Conservation (phyloP, 2,888 invertebrate genomes). For the Microdon myrmicae region DNA sequence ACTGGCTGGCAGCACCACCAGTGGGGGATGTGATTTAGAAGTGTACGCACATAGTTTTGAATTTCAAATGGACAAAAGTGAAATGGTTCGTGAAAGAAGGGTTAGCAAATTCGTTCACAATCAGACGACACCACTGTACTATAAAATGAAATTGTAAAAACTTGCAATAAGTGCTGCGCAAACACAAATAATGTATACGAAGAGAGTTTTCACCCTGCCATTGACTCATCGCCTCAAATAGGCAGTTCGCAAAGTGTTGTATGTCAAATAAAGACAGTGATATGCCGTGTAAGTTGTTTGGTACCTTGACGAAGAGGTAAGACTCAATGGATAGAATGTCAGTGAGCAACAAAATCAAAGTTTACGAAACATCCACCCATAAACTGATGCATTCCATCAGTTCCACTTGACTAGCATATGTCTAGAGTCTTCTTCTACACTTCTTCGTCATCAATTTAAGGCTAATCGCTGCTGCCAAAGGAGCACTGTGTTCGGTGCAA, state of each 20-base stretch:
- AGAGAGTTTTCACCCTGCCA: no score
- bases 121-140: constrained; percentile 13
- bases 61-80: constrained; percentile 43
- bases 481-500: constrained; percentile 37
- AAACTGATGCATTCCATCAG: constrained; percentile 36
- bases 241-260: no score
- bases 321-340: no score
- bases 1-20: neutral
- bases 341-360: no score
- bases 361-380: constrained; percentile 32
- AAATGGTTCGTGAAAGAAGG: constrained; percentile 51
- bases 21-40: constrained; percentile 35
- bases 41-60: constrained; percentile 51
- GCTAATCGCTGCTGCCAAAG: constrained; percentile 41
- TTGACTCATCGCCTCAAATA: no score
- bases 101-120: constrained; percentile 43
- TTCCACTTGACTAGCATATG: constrained; percentile 33
- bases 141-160: neutral
- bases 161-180: no score
- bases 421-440: no score
- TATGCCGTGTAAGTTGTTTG: no score
- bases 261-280: no score
- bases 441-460: constrained; percentile 45
- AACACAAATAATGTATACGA: no score
- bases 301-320: no score